A percentile compares a stretch with the other conserved stretches of the same genome.
Conservation (phyloP, 2,113 vertebrate genomes). For the Gallinago paraguaiae region DNA sequence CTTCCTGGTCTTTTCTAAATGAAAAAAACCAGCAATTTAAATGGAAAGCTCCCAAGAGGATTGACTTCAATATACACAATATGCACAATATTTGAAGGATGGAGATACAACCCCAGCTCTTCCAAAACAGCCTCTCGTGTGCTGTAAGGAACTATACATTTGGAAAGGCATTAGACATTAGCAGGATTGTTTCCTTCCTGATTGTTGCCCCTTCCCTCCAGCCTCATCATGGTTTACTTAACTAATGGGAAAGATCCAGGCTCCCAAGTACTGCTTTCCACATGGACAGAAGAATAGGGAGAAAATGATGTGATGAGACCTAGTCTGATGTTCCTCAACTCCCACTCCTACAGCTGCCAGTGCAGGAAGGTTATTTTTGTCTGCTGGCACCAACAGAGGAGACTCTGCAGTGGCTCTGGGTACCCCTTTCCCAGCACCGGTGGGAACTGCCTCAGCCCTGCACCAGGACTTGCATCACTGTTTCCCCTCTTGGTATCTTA, state of each 20-base stretch:
- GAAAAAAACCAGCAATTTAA: background rate
- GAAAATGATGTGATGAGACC: background rate
- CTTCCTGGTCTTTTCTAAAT: background rate
- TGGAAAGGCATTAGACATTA: background rate
- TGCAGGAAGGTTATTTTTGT: background rate
- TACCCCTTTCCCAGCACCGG: background rate
- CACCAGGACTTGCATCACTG: background rate
- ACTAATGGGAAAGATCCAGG: background rate
- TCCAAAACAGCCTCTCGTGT: background rate
- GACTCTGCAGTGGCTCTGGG: background rate
- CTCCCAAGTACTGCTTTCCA: background rate
- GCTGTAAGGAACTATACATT: background rate
- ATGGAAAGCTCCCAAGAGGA: background rate
- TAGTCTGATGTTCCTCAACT: background rate
- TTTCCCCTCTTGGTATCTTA: background rate
- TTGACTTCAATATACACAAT: background rate
- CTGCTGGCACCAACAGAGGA: background rate
- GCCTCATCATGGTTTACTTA: background rate
- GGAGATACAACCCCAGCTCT: background rate
- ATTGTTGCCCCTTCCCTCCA: background rate
- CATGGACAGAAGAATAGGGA: background rate
- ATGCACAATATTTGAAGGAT: background rate
- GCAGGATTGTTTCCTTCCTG: background rate
- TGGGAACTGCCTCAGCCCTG: background rate
- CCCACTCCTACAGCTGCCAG: background rate